phyloP scores from a whole-genome alignment of 2,797 vertebrate genomes.

The Gymnocypris eckloni region DNA sequence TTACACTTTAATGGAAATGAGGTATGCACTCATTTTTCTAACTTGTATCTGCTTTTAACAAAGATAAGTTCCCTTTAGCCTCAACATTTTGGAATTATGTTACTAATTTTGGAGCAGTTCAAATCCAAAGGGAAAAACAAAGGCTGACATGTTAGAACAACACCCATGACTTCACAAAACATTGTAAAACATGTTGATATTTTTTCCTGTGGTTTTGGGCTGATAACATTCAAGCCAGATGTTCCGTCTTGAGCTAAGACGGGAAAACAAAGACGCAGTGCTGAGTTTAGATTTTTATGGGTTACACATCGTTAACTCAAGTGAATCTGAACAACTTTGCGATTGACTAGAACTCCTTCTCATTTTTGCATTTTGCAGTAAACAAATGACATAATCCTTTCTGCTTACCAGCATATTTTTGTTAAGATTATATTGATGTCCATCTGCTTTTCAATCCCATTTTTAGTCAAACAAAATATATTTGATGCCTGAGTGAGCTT shows the following conservation, averaged over 20 bases:
- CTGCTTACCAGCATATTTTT: not conserved
- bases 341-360: not conserved
- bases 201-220: constrained; percentile 8
- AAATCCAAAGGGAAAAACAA: constrained; percentile 19
- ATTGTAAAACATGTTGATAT: constrained; percentile 21
- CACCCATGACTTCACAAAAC: constrained; percentile 4
- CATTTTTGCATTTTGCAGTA: not conserved
- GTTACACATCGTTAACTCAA: constrained; percentile 18
- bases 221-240: constrained; percentile 48
- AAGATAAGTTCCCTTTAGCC: not conserved
- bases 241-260: not conserved
- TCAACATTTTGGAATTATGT: constrained; percentile 7
- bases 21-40: not conserved
- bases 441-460: not conserved
- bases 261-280: not conserved
- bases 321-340: not conserved
- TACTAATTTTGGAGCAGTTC: not conserved
- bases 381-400: not conserved
- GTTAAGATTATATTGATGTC: too few species aligned
- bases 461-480: constrained; percentile 3
- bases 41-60: not conserved
- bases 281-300: constrained; percentile 28
- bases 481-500: constrained; percentile 15
- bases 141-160: not conserved
- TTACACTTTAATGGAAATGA: not conserved